Conservation (phyloP, 2,888 invertebrate genomes). For the Antitype chi region DNA sequence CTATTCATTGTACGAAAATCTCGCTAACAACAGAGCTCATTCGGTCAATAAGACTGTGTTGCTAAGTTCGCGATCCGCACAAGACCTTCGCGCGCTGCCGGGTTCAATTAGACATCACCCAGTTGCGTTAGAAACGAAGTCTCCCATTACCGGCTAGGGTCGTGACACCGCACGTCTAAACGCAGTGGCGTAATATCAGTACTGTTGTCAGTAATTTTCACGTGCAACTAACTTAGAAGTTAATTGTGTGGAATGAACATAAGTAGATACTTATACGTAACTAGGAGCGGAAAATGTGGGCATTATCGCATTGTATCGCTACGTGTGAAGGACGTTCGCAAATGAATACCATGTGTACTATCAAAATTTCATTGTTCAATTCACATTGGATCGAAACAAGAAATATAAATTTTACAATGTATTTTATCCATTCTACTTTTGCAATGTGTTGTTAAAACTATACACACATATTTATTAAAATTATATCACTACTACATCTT, state of each 20-base stretch:
- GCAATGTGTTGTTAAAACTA: neutral
- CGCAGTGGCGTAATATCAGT: slow-evolving; percentile 81
- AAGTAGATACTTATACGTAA: slow-evolving; percentile 67
- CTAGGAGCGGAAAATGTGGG: slow-evolving; percentile 78
- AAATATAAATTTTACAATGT: slow-evolving; percentile 31
- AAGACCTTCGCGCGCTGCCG: slow-evolving; percentile 80
- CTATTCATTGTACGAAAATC: slow-evolving; percentile 53
- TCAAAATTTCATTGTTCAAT: slow-evolving; percentile 64
- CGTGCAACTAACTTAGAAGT: slow-evolving; percentile 77
- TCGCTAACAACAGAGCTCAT: slow-evolving; percentile 61
- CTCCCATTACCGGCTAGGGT: slow-evolving; percentile 79
- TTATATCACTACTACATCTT: slow-evolving; percentile 13
- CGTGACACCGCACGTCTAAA: slow-evolving; percentile 82
- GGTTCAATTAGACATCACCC: slow-evolving; percentile 83
- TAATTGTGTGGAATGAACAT: slow-evolving; percentile 79
- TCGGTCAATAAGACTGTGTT: slow-evolving; percentile 69
- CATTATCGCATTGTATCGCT: slow-evolving; percentile 77
- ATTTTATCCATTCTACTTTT: slow-evolving; percentile 11
- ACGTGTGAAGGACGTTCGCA: slow-evolving; percentile 75
- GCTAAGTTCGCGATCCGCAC: slow-evolving; percentile 71
- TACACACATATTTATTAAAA: neutral
- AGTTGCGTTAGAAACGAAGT: slow-evolving; percentile 80
- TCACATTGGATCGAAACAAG: slow-evolving; percentile 35
- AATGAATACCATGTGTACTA: slow-evolving; percentile 69
- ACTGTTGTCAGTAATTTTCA: slow-evolving; percentile 81